Base-by-base conservation (phyloP, 2,113 vertebrate species). In the Myocastor coypus region DNA sequence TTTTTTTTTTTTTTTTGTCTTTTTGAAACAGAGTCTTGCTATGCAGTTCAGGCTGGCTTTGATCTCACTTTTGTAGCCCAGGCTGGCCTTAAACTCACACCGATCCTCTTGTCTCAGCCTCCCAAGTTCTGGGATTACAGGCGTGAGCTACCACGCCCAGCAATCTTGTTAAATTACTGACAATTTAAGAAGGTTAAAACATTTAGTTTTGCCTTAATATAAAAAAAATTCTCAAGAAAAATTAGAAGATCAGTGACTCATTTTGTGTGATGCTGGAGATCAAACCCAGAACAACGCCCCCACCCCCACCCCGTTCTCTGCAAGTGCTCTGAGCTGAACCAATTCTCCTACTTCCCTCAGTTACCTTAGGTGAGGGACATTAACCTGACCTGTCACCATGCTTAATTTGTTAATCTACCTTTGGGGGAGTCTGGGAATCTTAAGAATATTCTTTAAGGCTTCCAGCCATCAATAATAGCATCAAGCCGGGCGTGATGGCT, bases 401-500 rank as follows among this genome's bases (percentile, higher is more conserved):
- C 83, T 42, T 69, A 78, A 69, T 2, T 46, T 96, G 40, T 85
- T 75, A 26, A 14, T 59, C 24, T 50, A 82, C 73, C 73, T 73
- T 1, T 71, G 7, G 63, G 0, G 26, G 22, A 68, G 52, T 92
- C 80, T 50, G 5, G 24, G 7, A 96, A 7, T 26, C 1, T 61
- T 89, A 66, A 81, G 37, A 28, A 17, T 85, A 68, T 0, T 7
- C 42, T 95, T 81, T 28, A 55, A 37, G 14, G 95, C 14, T 87
- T 85, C 2, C 24, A 81, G 16, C n/a, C 37, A 40, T 92, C 81
- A 77, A 69, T 90, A 92, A 69, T 34, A 87, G 96, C 96, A 97
- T 92, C 87, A 9, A 42, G n/a, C n/a, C n/a, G n/a, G n/a, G n/a
- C n/a, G n/a, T n/a, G n/a, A n/a, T n/a, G n/a, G n/a, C n/a, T n/a